These are phyloP conservation scores for Scomber scombrus DNA, from an alignment of 2,113 vertebrate species.

Conservation along the genomic window DNA sequence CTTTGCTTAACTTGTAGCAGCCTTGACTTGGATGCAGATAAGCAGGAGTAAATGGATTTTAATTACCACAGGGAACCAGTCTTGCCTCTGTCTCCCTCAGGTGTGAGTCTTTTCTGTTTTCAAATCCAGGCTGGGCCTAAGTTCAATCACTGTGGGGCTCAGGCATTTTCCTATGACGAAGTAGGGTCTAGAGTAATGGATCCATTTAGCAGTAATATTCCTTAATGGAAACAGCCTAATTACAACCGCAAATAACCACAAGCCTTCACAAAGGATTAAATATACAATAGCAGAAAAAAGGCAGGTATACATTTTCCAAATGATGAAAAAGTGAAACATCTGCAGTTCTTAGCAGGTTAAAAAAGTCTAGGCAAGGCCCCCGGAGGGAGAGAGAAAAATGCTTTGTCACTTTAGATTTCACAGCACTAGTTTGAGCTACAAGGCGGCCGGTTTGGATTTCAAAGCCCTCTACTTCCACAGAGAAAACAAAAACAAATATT, in stretches of 20 bases:
- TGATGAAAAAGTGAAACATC: slow-evolving; percentile 82
- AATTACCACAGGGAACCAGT: slow-evolving; percentile 11
- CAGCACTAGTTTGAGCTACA: slow-evolving; percentile 66
- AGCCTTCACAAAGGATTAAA: slow-evolving; percentile 82
- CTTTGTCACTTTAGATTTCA: slow-evolving; percentile 84
- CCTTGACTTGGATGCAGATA: not conserved
- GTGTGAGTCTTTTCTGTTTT: slow-evolving; percentile 69
- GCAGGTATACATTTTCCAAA: slow-evolving; percentile 79
- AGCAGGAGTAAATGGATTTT: slow-evolving; percentile 29
- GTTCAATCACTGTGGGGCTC: slow-evolving; percentile 67
- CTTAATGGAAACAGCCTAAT: slow-evolving; percentile 85
- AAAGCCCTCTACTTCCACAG: slow-evolving; percentile 66
- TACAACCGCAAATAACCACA: slow-evolving; percentile 79
- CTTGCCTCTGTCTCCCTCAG: slow-evolving; percentile 63
- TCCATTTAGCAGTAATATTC: slow-evolving; percentile 81
- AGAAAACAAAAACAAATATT: slow-evolving; percentile 84
- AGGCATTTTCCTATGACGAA: slow-evolving; percentile 74
- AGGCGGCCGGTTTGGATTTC: slow-evolving; percentile 76
- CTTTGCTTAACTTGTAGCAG: not conserved
- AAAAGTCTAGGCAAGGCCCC: slow-evolving; percentile 35
- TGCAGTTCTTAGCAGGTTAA: slow-evolving; percentile 75
- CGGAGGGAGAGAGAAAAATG: slow-evolving; percentile 63
- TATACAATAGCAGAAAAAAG: slow-evolving; percentile 73
- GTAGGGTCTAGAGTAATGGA: slow-evolving; percentile 73
- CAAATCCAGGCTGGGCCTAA: slow-evolving; percentile 49